phyloP scores from a whole-genome alignment of 2,797 vertebrate genomes.

The Acomys russatus region DNA sequence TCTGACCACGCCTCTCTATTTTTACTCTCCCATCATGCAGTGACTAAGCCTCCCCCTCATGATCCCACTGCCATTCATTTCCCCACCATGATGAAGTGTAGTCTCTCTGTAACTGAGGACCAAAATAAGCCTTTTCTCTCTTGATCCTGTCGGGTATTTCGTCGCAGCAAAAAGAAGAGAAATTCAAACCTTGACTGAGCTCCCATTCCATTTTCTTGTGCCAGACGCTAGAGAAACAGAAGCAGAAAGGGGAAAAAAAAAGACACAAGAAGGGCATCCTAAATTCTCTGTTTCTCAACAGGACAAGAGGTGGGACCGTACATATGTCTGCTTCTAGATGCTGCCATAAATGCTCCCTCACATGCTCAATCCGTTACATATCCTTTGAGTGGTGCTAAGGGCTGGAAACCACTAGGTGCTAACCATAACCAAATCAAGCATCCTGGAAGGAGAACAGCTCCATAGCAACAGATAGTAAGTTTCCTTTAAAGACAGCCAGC shows the following conservation, averaged over 20 bases:
- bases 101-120: not conserved
- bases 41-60: not conserved
- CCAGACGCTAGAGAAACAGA: not conserved
- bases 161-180: not conserved
- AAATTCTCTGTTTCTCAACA: not conserved
- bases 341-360: not conserved
- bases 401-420: not conserved
- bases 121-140: not conserved
- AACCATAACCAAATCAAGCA: not conserved
- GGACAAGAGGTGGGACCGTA: not conserved
- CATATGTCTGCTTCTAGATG: not conserved
- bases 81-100: not conserved
- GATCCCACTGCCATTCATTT: not conserved
- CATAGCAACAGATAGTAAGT: not conserved
- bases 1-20: not conserved
- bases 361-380: not conserved
- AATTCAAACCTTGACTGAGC: not conserved
- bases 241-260: not conserved
- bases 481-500: not conserved
- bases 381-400: not conserved
- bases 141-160: not conserved
- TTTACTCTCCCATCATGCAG: not conserved
- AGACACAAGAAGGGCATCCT: not conserved
- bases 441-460: too few species aligned
- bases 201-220: not conserved